Base-by-base conservation (phyloP, 2,888 invertebrate genomes). In the Drosophila neonasuta region DNA sequence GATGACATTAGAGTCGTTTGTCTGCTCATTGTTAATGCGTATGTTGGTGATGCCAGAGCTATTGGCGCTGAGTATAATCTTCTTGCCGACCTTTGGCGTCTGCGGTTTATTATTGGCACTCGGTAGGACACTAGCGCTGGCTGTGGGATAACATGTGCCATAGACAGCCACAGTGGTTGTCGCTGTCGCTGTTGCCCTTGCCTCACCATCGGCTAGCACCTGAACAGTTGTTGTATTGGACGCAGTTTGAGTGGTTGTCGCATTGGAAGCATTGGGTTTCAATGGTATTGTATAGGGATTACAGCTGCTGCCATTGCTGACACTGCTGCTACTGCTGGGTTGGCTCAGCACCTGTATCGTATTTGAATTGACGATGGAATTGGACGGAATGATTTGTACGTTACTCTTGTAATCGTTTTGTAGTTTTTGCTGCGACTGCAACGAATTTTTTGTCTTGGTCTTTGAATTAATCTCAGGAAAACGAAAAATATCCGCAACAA, bases 341-440 rank as follows among this genome's bases (percentile, higher is more conserved):
- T 77, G 72, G 17, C 81, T 80, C 34, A 88, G 76, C 61, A 90
- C 87, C 69, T 90, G 90, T 68, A 90, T 90, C 65, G 90, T 88
- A 79, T 87, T 88, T 66, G 80, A 41, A 13, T 41, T 41, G 39
- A 41, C 39, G 39, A 36, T n/a, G 11, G 39, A 85, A 86, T 88
- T 90, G 91, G 91, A 91, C 90, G 91, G 91, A 88, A 91, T 91
- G 44, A 91, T 91, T 90, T 91, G 91, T 84, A 91, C 91, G 77
- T 91, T 91, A 74, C 91, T 91, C 82, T 90, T 90, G 68, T 89
- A 90, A 63, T 88, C 88, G 57, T 85, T 79, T 59, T 80, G 55
- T 74, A 59, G 52, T 60, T 58, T 50, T 52, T 65, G 41, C n/a
- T 57, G 69, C 17, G 62, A 9, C 32, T 71, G 68, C 36, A 36